Evolutionary conservation across 1,140 invertebrate species (phyloP).

Genomic region (Aphelenchoides fujianensis): DNA sequence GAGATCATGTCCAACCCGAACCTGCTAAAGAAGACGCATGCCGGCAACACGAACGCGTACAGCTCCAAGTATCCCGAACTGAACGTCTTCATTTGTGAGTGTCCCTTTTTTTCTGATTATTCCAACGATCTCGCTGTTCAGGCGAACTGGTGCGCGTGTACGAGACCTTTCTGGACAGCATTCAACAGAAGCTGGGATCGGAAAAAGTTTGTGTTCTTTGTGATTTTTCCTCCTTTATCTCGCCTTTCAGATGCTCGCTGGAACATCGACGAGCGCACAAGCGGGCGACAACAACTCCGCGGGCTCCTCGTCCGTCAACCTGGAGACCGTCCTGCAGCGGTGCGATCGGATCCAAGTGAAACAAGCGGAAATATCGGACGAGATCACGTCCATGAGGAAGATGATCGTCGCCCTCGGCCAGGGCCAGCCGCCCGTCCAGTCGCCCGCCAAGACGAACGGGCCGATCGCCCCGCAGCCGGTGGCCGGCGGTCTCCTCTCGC

Average conservation of each 20-base stretch:
- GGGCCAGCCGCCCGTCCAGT: no score
- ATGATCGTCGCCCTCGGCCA: not conserved
- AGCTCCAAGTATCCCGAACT: slow-evolving; percentile 39
- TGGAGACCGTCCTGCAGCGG: not conserved
- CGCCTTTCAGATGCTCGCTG: not conserved
- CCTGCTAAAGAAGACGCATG: not conserved
- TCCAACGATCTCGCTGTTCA: slow-evolving; percentile 26
- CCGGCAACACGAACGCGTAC: not conserved
- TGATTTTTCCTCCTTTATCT: no score
- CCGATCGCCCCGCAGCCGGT: not conserved
- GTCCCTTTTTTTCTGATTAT: slow-evolving; percentile 11
- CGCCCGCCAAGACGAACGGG: not conserved
- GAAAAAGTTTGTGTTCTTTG: not conserved
- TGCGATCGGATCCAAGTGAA: not conserved
- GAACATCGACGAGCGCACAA: no score
- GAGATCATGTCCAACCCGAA: not conserved
- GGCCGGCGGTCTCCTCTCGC: not conserved
- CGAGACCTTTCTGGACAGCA: slow-evolving; percentile 39
- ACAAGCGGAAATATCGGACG: not conserved
- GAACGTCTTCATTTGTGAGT: slow-evolving; percentile 35
- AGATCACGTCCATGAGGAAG: not conserved
- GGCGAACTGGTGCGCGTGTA: slow-evolving; percentile 25
- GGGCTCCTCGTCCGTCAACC: no score
- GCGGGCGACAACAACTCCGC: no score
- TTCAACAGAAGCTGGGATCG: slow-evolving; percentile 12